Evolutionary conservation across 2,888 invertebrate genomes (phyloP), one percentile per base, ranked within the genome.

Genomic region (Ennomos quercinarius): DNA sequence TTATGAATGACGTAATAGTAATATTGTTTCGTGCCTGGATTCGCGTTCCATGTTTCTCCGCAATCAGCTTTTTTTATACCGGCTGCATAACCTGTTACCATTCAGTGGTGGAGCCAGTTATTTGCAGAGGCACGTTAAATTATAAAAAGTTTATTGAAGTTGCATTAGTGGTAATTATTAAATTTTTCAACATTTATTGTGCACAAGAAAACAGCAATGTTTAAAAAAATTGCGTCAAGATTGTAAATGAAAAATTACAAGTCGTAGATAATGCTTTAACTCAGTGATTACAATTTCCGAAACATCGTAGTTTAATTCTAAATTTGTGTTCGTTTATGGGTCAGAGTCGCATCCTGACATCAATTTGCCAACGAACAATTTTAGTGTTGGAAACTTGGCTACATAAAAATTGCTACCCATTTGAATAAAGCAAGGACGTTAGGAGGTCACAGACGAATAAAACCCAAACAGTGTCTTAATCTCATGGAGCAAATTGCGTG

Each of bases 1-100:
- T 83, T 82, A 84, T 84, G 83, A 86, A 84, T 86, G 83, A 85
- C 80, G 81, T 84, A 86, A 89, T 85, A 71, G 77, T 84, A 83
- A 87, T 83, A 87, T 86, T 84, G 84, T 86, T 82, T 73, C 67
- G 63, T 78, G 81, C 72, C 77, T 67, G 77, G 74, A 81, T 83
- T 83, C 81, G 71, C 76, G 75, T 84, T 80, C 64, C 73, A 79
- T 77, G 74, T 80, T 82, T 76, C 71, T 70, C 68, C 75, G 76
- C 77, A 78, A 81, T 78, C 77, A 79, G 74, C 70, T 74, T 75
- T 74, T n/a, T 71, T 78, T 27, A 68, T 76, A 73, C 75, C 70
- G 67, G 72, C 68, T 70, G 67, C 72, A 70, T 71, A 77, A 70
- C 74, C 70, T 74, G 67, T 71, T 68, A 74, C 72, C 62, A 76